A percentile compares a stretch with the other conserved stretches of the same genome.
Evolutionary conservation across 2,888 invertebrate species (phyloP).

Genomic region (Cephus pulcher): DNA sequence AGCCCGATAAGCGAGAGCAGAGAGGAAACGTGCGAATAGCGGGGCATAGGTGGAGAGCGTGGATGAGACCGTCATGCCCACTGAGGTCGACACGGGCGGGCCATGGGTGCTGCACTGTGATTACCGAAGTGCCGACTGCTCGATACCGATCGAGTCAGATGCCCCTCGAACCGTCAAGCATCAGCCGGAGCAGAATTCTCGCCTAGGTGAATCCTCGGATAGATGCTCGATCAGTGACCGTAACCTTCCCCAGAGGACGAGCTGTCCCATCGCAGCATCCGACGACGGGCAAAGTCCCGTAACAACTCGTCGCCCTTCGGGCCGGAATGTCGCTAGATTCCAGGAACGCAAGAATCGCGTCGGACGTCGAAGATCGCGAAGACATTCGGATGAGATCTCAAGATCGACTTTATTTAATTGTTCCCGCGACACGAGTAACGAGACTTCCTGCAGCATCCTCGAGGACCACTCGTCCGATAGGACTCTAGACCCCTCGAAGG

Average conservation of each 20-base stretch:
- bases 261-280: conserved; percentile 13
- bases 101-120: conserved; percentile 60
- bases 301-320: conserved; percentile 9
- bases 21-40: conserved; percentile 5
- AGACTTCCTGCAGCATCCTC: neutral
- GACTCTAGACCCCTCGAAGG: neutral
- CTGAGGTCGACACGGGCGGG: conserved; percentile 60
- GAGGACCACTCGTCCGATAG: neutral
- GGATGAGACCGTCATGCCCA: conserved; percentile 63
- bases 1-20: neutral
- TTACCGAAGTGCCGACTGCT: conserved; percentile 50
- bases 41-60: conserved; percentile 33
- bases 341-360: neutral
- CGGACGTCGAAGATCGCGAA: neutral
- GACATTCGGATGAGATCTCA: neutral
- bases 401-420: neutral
- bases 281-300: conserved; percentile 11
- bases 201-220: conserved; percentile 2
- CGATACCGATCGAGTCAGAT: conserved; percentile 36
- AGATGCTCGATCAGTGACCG: conserved; percentile 12
- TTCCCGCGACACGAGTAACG: neutral
- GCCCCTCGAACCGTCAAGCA: neutral
- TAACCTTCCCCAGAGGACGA: conserved; percentile 9
- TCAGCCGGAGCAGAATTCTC: conserved; percentile 10
- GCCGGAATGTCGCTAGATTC: neutral